Evolutionary conservation across 2,888 invertebrate species (phyloP).

Genomic region (Diachrysia chrysitis): DNA sequence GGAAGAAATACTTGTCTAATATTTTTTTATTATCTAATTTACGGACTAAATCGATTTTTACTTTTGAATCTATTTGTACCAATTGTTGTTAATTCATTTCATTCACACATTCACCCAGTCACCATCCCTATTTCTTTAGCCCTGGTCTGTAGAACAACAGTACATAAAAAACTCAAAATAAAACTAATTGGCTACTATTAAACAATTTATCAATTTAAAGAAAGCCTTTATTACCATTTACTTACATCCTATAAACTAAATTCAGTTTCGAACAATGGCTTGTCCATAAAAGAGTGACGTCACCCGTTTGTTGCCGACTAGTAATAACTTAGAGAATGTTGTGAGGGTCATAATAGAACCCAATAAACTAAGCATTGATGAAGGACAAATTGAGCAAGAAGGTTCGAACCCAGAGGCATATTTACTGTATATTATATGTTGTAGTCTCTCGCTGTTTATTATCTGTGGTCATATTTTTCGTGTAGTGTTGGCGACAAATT

Average conservation of each 20-base stretch:
- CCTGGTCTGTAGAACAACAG: no score
- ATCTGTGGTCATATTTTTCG: not conserved
- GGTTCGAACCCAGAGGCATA: not conserved
- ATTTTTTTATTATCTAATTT: no score
- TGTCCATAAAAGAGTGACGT: not conserved
- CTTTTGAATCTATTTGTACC: no score
- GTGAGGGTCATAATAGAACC: not conserved
- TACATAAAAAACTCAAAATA: not conserved
- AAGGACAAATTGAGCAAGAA: not conserved
- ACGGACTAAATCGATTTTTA: no score
- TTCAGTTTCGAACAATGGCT: not conserved
- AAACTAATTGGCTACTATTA: not conserved
- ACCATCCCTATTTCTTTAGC: no score
- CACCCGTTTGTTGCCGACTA: not conserved
- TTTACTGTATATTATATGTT: not conserved
- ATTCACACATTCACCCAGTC: no score
- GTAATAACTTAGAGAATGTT: conserved; percentile 5
- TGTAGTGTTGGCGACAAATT: not conserved
- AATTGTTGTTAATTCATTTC: no score
- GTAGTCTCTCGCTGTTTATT: not conserved
- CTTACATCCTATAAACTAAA: not conserved
- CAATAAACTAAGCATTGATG: conserved; percentile 1
- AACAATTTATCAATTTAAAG: not conserved
- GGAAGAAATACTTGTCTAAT: no score
- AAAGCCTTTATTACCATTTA: not conserved